Conservation (phyloP, 2,797 vertebrate genomes). For the Clarias fuscus region DNA sequence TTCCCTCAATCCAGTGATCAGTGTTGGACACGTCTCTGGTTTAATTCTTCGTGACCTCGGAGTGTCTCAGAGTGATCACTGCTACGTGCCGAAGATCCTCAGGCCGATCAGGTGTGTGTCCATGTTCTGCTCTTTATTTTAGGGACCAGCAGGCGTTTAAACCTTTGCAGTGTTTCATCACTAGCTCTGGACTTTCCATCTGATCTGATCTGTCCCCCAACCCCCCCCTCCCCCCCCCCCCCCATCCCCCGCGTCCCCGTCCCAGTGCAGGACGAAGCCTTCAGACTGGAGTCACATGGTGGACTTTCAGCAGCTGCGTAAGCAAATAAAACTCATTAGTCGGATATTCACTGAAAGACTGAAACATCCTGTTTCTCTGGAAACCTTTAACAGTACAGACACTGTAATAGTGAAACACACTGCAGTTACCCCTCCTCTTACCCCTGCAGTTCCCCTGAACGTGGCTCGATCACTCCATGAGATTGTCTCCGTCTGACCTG, state of each 20-base stretch:
- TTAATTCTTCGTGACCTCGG: no score
- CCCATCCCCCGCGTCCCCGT: no score
- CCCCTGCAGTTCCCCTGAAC: background rate
- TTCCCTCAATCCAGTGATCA: background rate
- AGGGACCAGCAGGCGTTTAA: no score
- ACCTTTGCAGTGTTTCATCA: background rate
- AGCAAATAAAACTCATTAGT: background rate
- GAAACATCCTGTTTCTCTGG: conserved; percentile 9
- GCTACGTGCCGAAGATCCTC: no score
- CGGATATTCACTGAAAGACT: background rate
- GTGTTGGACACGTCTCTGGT: no score
- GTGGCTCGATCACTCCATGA: background rate
- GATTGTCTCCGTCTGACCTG: background rate
- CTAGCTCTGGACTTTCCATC: background rate
- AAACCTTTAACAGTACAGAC: background rate
- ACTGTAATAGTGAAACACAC: background rate
- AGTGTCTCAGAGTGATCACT: no score
- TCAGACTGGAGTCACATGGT: background rate
- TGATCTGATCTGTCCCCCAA: no score
- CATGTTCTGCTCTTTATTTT: no score
- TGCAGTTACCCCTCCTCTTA: background rate
- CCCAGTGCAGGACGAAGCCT: background rate
- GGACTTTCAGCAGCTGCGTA: background rate
- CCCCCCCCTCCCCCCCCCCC: no score
- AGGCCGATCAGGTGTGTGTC: no score